A percentile compares a stretch with the other conserved stretches of the same genome.
Conservation (phyloP, 1,140 invertebrate species). For the Scaptomyza hsui region DNA sequence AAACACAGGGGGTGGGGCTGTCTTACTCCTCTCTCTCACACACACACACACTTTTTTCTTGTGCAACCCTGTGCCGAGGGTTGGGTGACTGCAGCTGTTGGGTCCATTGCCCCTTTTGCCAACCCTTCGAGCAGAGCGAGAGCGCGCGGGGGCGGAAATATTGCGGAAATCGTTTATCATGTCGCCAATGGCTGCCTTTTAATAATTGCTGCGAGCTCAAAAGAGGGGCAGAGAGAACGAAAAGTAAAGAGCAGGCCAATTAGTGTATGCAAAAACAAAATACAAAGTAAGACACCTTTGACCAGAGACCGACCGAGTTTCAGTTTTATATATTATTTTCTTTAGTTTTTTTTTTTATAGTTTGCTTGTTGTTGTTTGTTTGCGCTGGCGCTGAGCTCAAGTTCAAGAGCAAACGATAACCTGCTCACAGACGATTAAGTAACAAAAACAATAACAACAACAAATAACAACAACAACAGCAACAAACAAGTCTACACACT, state of each 20-base stretch:
- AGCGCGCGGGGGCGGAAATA: conserved; percentile 52
- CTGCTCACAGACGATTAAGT: conserved; percentile 74
- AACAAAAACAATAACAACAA: conserved; percentile 55
- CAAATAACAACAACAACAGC: conserved; percentile 23
- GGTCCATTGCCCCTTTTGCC: conserved; percentile 47
- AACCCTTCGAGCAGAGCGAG: conserved; percentile 23
- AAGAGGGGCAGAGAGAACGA: conserved; percentile 4
- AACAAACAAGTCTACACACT: conserved; percentile 66
- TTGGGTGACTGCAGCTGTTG: conserved; percentile 35
- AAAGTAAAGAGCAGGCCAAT: conserved; percentile 8
- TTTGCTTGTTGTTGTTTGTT: conserved; percentile 33
- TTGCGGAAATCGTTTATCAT: conserved; percentile 82
- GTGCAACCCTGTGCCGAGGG: conserved; percentile 27
- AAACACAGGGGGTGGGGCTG: conserved; percentile 20
- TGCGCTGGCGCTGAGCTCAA: conserved; percentile 61
- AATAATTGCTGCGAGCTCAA: conserved; percentile 70
- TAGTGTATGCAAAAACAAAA: conserved; percentile 29
- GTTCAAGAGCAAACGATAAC: conserved; percentile 77
- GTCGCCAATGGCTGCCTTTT: conserved; percentile 80
- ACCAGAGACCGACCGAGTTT: conserved; percentile 12
- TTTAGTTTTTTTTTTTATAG: conserved; percentile 6
- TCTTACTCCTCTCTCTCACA: conserved; percentile 16
- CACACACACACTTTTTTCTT: no score
- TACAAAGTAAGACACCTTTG: conserved; percentile 22
- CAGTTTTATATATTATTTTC: conserved; percentile 37